Base-by-base conservation (phyloP, 2,797 vertebrate species). In the Liparis tanakae region DNA sequence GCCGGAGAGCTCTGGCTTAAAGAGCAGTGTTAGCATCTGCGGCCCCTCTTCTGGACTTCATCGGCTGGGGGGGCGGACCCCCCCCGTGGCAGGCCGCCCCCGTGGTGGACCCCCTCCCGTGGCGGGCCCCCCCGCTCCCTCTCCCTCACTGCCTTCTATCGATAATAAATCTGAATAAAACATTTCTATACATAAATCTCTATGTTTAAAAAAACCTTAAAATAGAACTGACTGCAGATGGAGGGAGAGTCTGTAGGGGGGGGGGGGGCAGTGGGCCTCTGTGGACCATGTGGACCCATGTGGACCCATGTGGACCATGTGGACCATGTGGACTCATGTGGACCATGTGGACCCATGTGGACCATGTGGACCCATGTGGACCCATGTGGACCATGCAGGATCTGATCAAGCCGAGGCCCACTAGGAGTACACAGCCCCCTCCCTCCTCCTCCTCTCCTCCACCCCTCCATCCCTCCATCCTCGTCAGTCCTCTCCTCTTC, bases 121-220 rank as follows among this genome's bases (percentile, higher is more conserved):
- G 81, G 85, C 12, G 90, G 69, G 89, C 72, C 93, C 91, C 88
- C 66, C 75, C 91, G 92, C 90, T 91, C 89, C 91, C 84, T 91
- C 90, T 44, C 74, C 92, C 80, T 92, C 91, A 93, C 93, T 95
- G 94, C 94, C 93, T 93, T 92, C 90, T 92, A 93, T 92, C 91
- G 92, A 93, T 95, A 95, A 94, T 95, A 95, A 92, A 93, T 94
- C 93, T 94, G 94, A 93, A 95, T 94, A 95, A 91, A 94, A 94
- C 93, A 94, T 94, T 94, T 94, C 93, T 94, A 95, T 95, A 95
- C 93, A 95, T 95, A 95, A 93, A 95, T 91, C 88, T 94, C 91
- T 94, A 90, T 92, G 82, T 93, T 92, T 84, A 87, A 92, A 93
- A 91, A 91, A 94, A 93, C 65, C 85, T 92, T 93, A 92, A 93